These are phyloP conservation scores for Agrilus mali DNA, from an alignment of 2,888 invertebrate genomes.

Conservation along the genomic window DNA sequence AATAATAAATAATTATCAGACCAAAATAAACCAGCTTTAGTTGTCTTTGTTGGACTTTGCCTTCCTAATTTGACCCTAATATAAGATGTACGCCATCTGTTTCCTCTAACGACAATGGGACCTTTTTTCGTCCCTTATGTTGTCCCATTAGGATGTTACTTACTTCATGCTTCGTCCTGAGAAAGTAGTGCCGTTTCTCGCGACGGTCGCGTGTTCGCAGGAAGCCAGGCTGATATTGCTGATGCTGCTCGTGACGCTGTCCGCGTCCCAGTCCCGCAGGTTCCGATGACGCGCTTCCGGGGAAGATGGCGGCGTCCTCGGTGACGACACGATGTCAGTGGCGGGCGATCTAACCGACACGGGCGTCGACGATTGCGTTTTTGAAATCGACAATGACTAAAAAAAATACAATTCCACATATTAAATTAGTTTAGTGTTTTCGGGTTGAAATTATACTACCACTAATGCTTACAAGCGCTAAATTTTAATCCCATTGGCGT, in stretches of 20 bases:
- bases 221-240: conserved; percentile 69
- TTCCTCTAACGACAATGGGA: too few relatives aligned
- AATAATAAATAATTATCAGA: too few relatives aligned
- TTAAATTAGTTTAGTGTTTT: too few relatives aligned
- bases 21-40: too few relatives aligned
- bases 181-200: conserved; percentile 49
- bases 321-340: conserved; percentile 18
- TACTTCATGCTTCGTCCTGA: conserved; percentile 37
- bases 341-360: conserved; percentile 23
- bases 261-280: conserved; percentile 44
- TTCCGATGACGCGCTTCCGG: conserved; percentile 16
- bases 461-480: too few relatives aligned
- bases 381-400: conserved; percentile 31
- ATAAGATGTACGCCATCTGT: too few relatives aligned
- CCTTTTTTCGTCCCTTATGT: neutral
- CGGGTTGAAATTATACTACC: too few relatives aligned
- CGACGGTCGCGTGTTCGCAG: conserved; percentile 72
- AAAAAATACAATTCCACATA: conserved; percentile 1
- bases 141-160: conserved; percentile 9
- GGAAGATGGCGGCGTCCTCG: conserved; percentile 24
- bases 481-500: too few relatives aligned
- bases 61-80: too few relatives aligned
- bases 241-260: conserved; percentile 66
- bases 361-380: conserved; percentile 12
- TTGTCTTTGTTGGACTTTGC: too few relatives aligned